Conservation (phyloP, 2,888 invertebrate species). For the Nemotelus nigrinus region DNA sequence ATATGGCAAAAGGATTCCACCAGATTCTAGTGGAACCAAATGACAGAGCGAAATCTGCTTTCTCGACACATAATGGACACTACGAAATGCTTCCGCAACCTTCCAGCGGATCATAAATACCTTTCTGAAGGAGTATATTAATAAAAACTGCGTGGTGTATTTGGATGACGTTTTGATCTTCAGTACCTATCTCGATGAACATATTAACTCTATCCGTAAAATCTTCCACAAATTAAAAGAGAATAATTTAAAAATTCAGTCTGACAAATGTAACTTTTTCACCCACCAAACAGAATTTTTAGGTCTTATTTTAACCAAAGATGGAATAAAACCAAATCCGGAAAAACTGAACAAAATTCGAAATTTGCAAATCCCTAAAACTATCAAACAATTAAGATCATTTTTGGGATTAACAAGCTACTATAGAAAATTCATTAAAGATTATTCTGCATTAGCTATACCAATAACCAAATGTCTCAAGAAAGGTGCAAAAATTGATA, state of each 20-base stretch:
- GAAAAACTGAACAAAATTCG: constrained; percentile 27
- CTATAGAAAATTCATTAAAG: constrained; percentile 34
- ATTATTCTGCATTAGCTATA: constrained; percentile 27
- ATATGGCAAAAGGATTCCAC: constrained; percentile 52
- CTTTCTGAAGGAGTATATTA: constrained; percentile 52
- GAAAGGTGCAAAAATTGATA: constrained; percentile 30
- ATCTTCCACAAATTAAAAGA: constrained; percentile 53
- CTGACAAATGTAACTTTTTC: constrained; percentile 40
- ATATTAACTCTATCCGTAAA: constrained; percentile 50
- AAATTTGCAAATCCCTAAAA: constrained; percentile 34
- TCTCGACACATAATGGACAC: constrained; percentile 35
- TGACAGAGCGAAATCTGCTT: constrained; percentile 36
- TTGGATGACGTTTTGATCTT: constrained; percentile 42
- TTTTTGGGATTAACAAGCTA: constrained; percentile 42
- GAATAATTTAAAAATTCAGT: constrained; percentile 33
- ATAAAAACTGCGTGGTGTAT: constrained; percentile 50
- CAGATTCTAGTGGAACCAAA: constrained; percentile 31
- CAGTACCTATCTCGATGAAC: constrained; percentile 53
- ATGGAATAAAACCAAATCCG: constrained; percentile 42
- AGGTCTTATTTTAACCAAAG: constrained; percentile 35
- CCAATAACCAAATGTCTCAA: constrained; percentile 35
- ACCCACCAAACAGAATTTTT: constrained; percentile 33
- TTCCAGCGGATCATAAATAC: constrained; percentile 41
- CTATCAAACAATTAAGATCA: constrained; percentile 26
- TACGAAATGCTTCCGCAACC: constrained; percentile 39